Evolutionary conservation across 2,113 vertebrate species (phyloP).

Genomic region (Ginglymostoma cirratum): DNA sequence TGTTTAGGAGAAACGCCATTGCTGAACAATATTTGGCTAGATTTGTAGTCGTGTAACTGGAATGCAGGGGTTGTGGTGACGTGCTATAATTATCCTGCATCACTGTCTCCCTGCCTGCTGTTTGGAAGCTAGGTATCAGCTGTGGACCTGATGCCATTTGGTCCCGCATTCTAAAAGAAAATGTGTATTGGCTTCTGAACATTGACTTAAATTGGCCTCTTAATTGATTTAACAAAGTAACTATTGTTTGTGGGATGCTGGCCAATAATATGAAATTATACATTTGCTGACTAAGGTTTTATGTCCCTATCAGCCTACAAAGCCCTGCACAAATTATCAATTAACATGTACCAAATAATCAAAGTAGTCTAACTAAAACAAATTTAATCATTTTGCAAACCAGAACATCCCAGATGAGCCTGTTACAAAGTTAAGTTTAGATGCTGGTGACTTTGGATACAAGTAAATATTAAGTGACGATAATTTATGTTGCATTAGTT

Average conservation of each 20-base stretch:
- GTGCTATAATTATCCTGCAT: no score
- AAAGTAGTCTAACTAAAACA: not conserved
- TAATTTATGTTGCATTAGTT: slow-evolving; percentile 14
- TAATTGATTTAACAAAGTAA: not conserved
- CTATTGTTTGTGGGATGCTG: not conserved
- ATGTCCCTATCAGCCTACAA: not conserved
- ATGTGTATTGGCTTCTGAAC: not conserved
- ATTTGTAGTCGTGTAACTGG: not conserved
- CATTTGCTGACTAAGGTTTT: no score
- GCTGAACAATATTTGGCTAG: not conserved
- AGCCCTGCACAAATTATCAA: not conserved
- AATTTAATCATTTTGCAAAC: slow-evolving; percentile 10
- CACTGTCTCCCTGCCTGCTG: not conserved
- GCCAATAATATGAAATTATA: no score
- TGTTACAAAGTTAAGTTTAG: not conserved
- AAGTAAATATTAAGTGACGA: not conserved
- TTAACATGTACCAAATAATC: slow-evolving; percentile 1
- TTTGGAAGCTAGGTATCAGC: not conserved
- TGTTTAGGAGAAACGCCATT: no score
- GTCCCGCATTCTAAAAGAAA: not conserved
- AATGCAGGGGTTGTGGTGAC: not conserved
- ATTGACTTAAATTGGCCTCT: not conserved
- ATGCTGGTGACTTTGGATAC: not conserved
- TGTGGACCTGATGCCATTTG: not conserved
- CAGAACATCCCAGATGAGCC: slow-evolving; percentile 5